Evolutionary conservation across 1,140 invertebrate genomes (phyloP).

Genomic region (Ostrea edulis): DNA sequence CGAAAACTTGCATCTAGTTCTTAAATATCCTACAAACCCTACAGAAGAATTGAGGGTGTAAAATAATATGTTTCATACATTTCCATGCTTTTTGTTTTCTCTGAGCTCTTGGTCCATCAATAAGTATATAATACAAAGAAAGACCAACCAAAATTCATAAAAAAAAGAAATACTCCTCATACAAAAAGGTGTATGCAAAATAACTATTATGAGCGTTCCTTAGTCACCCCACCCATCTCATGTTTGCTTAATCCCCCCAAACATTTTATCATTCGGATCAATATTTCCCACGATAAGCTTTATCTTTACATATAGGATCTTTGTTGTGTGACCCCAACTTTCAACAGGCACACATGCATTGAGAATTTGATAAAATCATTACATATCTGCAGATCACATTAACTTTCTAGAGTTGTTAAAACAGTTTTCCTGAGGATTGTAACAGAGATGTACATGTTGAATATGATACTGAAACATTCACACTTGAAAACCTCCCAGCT

Average conservation of each 20-base stretch:
- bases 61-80: no score
- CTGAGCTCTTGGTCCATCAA: no score
- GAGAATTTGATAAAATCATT: background rate
- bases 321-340: constrained; percentile 10
- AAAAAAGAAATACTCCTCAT: background rate
- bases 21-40: no score
- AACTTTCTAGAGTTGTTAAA: no score
- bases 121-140: no score
- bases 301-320: background rate
- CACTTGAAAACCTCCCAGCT: background rate
- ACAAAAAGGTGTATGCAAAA: background rate
- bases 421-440: no score
- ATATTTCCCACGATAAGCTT: constrained; percentile 8
- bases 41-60: no score
- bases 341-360: background rate
- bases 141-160: no score
- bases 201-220: background rate
- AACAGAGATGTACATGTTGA: no score
- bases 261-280: background rate
- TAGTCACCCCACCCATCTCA: background rate
- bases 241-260: constrained; percentile 10
- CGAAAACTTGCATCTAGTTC: background rate
- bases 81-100: no score
- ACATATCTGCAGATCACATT: no score
- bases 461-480: background rate